Percentiles rank a stretch among this genome's conserved stretches.
These are phyloP conservation scores for Zophobas atratus DNA, from an alignment of 1,140 invertebrate genomes.

Conservation along the genomic window DNA sequence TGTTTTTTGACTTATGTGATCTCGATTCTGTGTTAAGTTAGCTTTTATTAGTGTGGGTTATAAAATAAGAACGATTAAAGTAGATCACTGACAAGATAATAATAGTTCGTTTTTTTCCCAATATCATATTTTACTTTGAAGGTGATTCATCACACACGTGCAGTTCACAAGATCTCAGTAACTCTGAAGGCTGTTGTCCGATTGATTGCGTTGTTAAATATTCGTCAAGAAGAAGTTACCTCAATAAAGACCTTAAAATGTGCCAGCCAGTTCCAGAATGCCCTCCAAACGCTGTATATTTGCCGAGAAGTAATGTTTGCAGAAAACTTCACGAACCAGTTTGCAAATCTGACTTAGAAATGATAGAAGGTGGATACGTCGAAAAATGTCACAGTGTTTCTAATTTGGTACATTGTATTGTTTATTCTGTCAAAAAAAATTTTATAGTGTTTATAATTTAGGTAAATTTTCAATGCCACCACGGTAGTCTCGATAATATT, in stretches of 20 bases:
- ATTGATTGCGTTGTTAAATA: conserved; percentile 72
- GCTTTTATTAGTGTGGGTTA: too few species aligned
- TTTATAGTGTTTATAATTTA: conserved; percentile 38
- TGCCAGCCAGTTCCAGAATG: conserved; percentile 69
- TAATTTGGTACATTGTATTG: background rate
- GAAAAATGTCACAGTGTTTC: background rate
- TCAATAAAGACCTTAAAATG: conserved; percentile 64
- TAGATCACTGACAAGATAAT: background rate
- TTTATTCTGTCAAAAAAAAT: background rate
- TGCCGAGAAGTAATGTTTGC: conserved; percentile 22
- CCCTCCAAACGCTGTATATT: conserved; percentile 25
- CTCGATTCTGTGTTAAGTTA: too few species aligned
- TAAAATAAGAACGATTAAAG: too few species aligned
- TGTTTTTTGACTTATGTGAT: background rate
- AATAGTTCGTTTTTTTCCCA: background rate
- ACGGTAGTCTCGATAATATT: conserved; percentile 57
- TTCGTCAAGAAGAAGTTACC: conserved; percentile 68
- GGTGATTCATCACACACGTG: conserved; percentile 59
- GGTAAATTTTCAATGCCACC: conserved; percentile 60
- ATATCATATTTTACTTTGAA: conserved; percentile 2
- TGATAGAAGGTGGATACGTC: conserved; percentile 35
- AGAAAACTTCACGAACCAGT: conserved; percentile 25
- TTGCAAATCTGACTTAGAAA: conserved; percentile 12
- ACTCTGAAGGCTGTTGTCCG: conserved; percentile 70
- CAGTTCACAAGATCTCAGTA: conserved; percentile 68